Evolutionary conservation across 1,140 invertebrate species (phyloP).

Genomic region (Ditylenchus dipsaci): DNA sequence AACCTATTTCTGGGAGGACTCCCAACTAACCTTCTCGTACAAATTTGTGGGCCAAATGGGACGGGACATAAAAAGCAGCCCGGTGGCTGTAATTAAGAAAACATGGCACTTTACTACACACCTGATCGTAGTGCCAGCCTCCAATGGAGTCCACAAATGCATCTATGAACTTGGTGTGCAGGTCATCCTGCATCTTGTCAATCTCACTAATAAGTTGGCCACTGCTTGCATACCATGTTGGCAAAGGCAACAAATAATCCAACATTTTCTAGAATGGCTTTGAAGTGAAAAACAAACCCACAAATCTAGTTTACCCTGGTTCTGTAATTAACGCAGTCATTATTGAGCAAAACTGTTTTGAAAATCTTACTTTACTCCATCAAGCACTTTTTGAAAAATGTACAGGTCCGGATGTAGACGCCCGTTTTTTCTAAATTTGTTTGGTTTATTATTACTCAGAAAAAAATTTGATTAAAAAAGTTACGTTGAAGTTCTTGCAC

Average conservation of each 20-base stretch:
- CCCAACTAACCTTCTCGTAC: no score
- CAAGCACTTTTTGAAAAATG: conserved; percentile 18
- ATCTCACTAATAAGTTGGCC: not conserved
- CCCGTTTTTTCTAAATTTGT: conserved; percentile 8
- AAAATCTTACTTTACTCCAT: not conserved
- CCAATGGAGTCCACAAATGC: not conserved
- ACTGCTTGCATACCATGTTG: not conserved
- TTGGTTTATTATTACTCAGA: no score
- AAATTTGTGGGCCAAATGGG: no score
- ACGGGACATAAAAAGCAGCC: no score
- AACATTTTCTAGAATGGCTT: not conserved
- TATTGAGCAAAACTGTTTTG: no score
- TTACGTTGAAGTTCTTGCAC: conserved; percentile 11
- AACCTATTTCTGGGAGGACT: no score
- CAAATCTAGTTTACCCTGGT: not conserved
- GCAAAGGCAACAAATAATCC: not conserved
- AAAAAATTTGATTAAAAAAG: no score
- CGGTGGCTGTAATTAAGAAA: no score
- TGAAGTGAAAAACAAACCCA: not conserved
- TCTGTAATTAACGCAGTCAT: not conserved
- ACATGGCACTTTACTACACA: not conserved
- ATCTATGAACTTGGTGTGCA: conserved; percentile 9
- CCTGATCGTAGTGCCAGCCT: conserved; percentile 17
- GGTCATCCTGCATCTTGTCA: not conserved
- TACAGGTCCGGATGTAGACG: conserved; percentile 27